These are phyloP conservation scores for Drosophila navojoa DNA, from an alignment of 1,140 invertebrate species.

Conservation along the genomic window DNA sequence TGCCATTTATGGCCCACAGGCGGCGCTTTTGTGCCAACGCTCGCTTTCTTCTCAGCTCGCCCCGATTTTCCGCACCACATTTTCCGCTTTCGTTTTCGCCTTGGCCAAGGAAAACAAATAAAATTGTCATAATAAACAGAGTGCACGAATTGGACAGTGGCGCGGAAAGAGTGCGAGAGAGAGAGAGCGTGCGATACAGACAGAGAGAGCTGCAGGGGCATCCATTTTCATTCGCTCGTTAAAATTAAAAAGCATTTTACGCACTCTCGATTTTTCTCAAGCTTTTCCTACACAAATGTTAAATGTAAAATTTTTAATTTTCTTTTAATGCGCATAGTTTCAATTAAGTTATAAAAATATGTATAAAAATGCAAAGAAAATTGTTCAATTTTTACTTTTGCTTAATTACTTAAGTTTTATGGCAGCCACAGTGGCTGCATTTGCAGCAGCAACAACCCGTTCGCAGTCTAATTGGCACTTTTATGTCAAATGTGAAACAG, in stretches of 20 bases:
- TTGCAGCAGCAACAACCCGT: slow-evolving; percentile 7
- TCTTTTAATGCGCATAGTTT: slow-evolving; percentile 64
- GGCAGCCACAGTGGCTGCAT: not conserved
- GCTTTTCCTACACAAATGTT: not conserved
- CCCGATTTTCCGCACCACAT: not conserved
- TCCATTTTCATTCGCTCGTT: slow-evolving; percentile 67
- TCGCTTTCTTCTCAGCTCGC: slow-evolving; percentile 31
- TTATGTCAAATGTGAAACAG: slow-evolving; percentile 59
- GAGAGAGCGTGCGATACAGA: no score
- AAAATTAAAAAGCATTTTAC: slow-evolving; percentile 72
- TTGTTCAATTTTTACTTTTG: slow-evolving; percentile 51
- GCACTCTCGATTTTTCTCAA: slow-evolving; percentile 39
- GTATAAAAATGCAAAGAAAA: slow-evolving; percentile 44
- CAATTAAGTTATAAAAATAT: slow-evolving; percentile 71
- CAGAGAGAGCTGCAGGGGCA: not conserved
- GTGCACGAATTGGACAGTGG: not conserved
- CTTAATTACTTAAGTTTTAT: slow-evolving; percentile 78
- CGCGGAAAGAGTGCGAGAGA: not conserved
- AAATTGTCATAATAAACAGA: slow-evolving; percentile 77
- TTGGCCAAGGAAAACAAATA: slow-evolving; percentile 68
- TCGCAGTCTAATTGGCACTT: slow-evolving; percentile 70
- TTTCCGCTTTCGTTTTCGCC: slow-evolving; percentile 64
- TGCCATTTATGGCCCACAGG: slow-evolving; percentile 70
- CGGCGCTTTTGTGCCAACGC: slow-evolving; percentile 50
- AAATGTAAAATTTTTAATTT: slow-evolving; percentile 57